Base-by-base conservation (phyloP, 2,797 vertebrate genomes). In the Momotus momota region DNA sequence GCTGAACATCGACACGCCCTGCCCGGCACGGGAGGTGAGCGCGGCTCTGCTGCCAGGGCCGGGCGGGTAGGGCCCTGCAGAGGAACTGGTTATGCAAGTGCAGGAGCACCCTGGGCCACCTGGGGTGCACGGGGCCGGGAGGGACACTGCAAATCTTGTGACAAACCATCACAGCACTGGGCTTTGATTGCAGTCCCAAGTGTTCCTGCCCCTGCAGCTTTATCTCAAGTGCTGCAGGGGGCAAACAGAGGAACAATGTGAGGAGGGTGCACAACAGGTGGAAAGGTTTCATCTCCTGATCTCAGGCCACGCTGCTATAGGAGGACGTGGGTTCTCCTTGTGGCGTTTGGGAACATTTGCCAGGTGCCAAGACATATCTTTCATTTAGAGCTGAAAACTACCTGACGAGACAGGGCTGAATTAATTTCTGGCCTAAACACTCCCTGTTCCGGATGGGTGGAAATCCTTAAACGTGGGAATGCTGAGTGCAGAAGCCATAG, bases 111-210 rank as follows among this genome's bases (percentile, higher is more conserved):
- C 0, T 1, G 23, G 22, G 6, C 48, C 48, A 35, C n/a, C 26
- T 4, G 54, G 82, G 49, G 6, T 3, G 12, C 55, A 2, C 5
- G 6, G 31, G 38, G 4, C 58, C 35, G 22, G n/a, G 60, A 0
- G 9, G 49, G 58, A 35, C 3, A 1, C 81, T 62, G 54, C 41
- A 61, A 9, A 35, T 7, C 38, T n/a, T 12, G 82, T 29, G 31
- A 55, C n/a, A n/a, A 51, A 70, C 10, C 69, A 7, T 33, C n/a
- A 1, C 5, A 9, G 15, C 0, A 0, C 71, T 38, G 38, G 60
- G 60, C 45, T 75, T 7, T 33, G 60, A 2, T 3, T 60, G 67
- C 55, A 58, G 22, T 1, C 17, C 0, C 0, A 46, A 72, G 4
- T 10, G 33, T 31, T 62, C 35, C 35, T 35, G 35, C 35, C 35